A percentile compares a stretch with the other conserved stretches of the same genome.
These are phyloP conservation scores for Hypsopygia costalis DNA, from an alignment of 2,888 invertebrate genomes.

Conservation along the genomic window DNA sequence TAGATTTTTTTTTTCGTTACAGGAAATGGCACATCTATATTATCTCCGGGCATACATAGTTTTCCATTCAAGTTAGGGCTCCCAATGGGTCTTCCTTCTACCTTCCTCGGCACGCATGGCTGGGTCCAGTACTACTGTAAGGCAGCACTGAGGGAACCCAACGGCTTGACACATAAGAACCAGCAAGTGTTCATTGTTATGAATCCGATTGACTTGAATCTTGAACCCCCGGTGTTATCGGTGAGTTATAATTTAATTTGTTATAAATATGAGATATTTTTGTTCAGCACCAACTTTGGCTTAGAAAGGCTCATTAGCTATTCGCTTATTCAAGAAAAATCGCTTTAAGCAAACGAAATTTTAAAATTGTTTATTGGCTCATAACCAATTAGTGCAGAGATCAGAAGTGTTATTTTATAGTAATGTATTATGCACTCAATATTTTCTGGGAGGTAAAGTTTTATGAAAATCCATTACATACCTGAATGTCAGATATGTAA, in stretches of 20 bases:
- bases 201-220: constrained; percentile 96
- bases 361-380: too few species aligned
- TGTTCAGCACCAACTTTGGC: too few species aligned
- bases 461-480: too few species aligned
- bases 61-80: constrained; percentile 96
- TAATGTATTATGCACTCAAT: too few species aligned
- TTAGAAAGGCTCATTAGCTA: too few species aligned
- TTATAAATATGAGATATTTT: too few species aligned
- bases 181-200: constrained; percentile 98
- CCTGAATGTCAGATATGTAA: too few species aligned
- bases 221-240: constrained; percentile 92
- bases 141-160: constrained; percentile 92
- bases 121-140: constrained; percentile 98
- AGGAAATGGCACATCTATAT: constrained; percentile 90
- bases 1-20: constrained; percentile 23
- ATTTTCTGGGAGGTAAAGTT: too few species aligned
- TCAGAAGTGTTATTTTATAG: too few species aligned
- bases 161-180: constrained; percentile 95
- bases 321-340: too few species aligned
- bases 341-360: too few species aligned
- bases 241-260: constrained; percentile 84
- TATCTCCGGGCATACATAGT: constrained; percentile 96
- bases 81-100: constrained; percentile 94
- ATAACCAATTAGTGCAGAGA: too few species aligned
- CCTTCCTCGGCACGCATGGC: constrained; percentile 95